Evolutionary conservation across 1,140 invertebrate genomes (phyloP).

Genomic region (Ceratina calcarata): DNA sequence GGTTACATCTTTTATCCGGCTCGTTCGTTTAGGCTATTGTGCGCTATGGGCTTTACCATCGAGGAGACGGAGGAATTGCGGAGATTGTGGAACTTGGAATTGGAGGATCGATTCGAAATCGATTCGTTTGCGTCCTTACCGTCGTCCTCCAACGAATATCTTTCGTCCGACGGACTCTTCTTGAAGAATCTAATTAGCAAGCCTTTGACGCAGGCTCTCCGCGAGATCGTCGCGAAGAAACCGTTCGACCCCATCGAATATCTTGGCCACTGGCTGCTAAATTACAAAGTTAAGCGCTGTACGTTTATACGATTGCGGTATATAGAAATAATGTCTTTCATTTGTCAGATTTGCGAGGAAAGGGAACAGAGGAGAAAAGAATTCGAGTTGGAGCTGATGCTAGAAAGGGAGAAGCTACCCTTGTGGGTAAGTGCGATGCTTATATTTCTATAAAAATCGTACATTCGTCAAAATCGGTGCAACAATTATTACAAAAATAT

Average conservation of each 20-base stretch:
- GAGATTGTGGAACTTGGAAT: constrained; percentile 8
- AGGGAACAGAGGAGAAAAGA: constrained; percentile 47
- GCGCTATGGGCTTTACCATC: constrained; percentile 29
- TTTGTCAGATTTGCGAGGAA: constrained; percentile 61
- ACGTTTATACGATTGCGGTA: too few species aligned
- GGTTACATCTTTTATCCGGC: neutral
- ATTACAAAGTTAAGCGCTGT: constrained; percentile 63
- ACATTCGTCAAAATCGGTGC: neutral
- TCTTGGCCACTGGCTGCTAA: constrained; percentile 69
- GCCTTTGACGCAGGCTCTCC: constrained; percentile 52
- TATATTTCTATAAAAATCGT: neutral
- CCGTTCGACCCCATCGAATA: constrained; percentile 71
- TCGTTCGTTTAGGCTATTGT: constrained; percentile 41
- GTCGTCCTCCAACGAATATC: constrained; percentile 26
- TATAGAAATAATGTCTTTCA: neutral
- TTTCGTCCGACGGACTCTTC: constrained; percentile 47
- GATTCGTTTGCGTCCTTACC: constrained; percentile 16
- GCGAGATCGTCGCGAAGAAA: constrained; percentile 65
- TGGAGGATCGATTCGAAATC: neutral
- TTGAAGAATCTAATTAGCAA: constrained; percentile 54
- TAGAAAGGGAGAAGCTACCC: constrained; percentile 42
- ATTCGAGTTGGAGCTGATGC: constrained; percentile 51
- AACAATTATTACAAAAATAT: constrained; percentile 3
- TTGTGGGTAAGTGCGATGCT: constrained; percentile 7
- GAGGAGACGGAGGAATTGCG: constrained; percentile 36